Percentiles rank a stretch among this genome's conserved stretches.
Conservation (phyloP, 2,797 vertebrate species). For the Galaxias olidus region DNA sequence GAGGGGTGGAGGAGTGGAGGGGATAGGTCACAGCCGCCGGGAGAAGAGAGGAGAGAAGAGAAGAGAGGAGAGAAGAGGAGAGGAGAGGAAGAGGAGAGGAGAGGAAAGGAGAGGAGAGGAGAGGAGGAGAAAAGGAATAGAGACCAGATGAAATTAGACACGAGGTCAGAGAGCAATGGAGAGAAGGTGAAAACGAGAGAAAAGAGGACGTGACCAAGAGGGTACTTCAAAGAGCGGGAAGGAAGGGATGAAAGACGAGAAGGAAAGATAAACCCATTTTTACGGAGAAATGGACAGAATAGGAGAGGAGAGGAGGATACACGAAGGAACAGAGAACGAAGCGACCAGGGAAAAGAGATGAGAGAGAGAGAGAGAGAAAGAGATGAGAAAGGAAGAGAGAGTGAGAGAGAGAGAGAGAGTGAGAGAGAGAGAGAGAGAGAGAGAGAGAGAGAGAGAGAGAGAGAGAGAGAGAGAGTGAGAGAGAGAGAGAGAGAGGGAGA, state of each 20-base stretch:
- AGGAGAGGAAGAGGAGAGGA: neutral
- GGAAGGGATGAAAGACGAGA: too few species aligned
- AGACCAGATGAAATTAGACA: neutral
- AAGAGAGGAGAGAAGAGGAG: neutral
- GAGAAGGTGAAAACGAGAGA: too few species aligned
- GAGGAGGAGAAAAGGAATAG: neutral
- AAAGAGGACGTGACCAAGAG: too few species aligned
- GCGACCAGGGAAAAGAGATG: neutral
- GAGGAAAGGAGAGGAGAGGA: conserved; percentile 8
- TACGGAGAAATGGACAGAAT: conserved; percentile 11
- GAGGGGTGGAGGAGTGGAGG: neutral
- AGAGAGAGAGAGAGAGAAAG: neutral
- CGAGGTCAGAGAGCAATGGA: neutral
- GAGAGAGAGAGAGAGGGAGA: neutral
- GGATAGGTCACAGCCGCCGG: neutral
- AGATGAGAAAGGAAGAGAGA: neutral
- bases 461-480: neutral
- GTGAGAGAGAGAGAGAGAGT: neutral
- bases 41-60: too few species aligned
- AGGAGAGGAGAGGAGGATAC: conserved; percentile 13
- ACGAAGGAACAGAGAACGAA: too few species aligned
- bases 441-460: too few species aligned
- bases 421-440: neutral
- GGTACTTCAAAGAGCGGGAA: too few species aligned
- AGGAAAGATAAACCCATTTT: too few species aligned